These are phyloP conservation scores for Porphyrio hochstetteri DNA, from an alignment of 2,113 vertebrate species.

Conservation along the genomic window DNA sequence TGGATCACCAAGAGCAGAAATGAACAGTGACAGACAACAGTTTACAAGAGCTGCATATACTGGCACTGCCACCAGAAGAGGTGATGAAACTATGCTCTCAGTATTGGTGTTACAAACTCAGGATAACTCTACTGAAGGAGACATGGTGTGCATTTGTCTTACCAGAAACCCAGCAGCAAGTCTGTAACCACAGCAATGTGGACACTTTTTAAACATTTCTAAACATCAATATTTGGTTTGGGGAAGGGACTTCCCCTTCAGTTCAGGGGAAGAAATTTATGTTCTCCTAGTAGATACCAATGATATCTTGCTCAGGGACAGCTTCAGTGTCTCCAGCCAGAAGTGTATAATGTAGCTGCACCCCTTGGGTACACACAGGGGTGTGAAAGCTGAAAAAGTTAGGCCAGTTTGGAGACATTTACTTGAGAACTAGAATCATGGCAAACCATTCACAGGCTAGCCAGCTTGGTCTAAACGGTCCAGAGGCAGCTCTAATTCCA, in stretches of 20 bases:
- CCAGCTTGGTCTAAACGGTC: not conserved
- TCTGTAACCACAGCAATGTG: not conserved
- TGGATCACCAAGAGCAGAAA: not conserved
- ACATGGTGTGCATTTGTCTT: not conserved
- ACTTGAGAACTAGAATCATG: not conserved
- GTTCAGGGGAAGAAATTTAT: not conserved
- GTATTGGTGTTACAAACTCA: not conserved
- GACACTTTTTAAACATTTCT: not conserved
- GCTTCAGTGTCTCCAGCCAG: not conserved
- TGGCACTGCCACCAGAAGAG: not conserved
- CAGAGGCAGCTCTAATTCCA: not conserved
- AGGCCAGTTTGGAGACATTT: not conserved
- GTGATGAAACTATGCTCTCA: not conserved
- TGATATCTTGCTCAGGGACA: not conserved
- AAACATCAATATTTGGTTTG: not conserved
- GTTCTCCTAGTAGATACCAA: not conserved
- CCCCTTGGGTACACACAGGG: not conserved
- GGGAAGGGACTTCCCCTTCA: not conserved
- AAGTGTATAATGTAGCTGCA: not conserved
- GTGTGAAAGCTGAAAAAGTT: not conserved
- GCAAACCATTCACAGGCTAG: not conserved
- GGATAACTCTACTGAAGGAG: not conserved
- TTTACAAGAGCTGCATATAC: not conserved
- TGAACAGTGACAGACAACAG: not conserved
- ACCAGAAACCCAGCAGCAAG: not conserved